Base-by-base conservation (phyloP, 1,140 invertebrate species). In the Globodera rostochiensis region DNA sequence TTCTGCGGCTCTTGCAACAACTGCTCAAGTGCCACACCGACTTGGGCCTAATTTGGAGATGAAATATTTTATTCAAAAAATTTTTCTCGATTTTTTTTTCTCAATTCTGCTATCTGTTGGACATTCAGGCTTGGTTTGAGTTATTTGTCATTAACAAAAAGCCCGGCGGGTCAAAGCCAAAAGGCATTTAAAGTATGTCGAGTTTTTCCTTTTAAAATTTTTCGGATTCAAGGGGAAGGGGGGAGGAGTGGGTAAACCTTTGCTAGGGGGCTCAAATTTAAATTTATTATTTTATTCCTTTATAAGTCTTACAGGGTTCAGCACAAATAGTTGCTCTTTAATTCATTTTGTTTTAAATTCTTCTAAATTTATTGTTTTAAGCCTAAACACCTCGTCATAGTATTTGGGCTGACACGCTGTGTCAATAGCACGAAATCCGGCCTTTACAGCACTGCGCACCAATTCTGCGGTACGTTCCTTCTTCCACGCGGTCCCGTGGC, bases 401-500 rank as follows among this genome's bases (percentile, higher is more conserved):
- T 84, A 83, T 53, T 84, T 84, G 6, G 83, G 83, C 47, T 84
- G 83, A 60, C 82, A 84, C 11, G 83, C 83, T 4, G 83, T 84
- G 73, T 84, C 83, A 75, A 84, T 85, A 4, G 70, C 83, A 25
- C 83, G 83, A 67, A 84, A 84, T 11, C 83, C 83, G 73, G 46
- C 49, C 21, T 84, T 76, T 50, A 84, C 45, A 6, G 83, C 83
- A 46, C 71, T 81, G 15, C 79, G 25, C 6, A 84, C 82, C 50
- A 84, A 53, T 36, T 84, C 79, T 3, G 83, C 80, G 6, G 83
- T 84, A 36, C 64, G 50, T 47, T 84, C 81, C 57, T 84, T 84
- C 76, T 84, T 84, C 83, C 83, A 84, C 9, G 83, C 83, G 36
- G 83, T 84, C n/a, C 83, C 83, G 73, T 84, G n/a, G n/a, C n/a